These are phyloP conservation scores for Limenitis camilla DNA, from an alignment of 2,888 invertebrate species.

Conservation along the genomic window DNA sequence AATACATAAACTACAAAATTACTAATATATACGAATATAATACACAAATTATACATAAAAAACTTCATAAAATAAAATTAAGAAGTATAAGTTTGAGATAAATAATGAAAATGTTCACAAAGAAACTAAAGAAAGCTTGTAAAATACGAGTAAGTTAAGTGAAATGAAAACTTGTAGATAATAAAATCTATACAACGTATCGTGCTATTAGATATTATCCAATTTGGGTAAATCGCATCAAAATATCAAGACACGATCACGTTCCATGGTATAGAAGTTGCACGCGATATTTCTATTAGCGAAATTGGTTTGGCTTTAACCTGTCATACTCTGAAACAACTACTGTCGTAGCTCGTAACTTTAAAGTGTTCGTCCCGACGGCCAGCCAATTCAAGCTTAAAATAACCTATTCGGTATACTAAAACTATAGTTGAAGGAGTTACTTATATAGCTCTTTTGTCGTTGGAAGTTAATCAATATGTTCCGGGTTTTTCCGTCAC, in stretches of 20 bases:
- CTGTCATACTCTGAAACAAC: constrained; percentile 2
- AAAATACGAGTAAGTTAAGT: neutral
- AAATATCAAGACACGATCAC: neutral
- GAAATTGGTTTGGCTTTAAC: constrained; percentile 1
- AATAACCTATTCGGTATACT: neutral
- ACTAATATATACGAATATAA: no score
- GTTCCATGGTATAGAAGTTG: neutral
- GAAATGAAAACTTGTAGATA: neutral
- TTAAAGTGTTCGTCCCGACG: constrained; percentile 4
- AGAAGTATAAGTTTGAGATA: no score
- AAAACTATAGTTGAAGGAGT: no score
- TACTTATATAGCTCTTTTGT: no score
- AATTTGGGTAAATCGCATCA: neutral
- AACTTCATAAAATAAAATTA: no score
- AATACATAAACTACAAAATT: no score
- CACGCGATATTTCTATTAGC: constrained; percentile 9
- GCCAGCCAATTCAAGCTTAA: neutral
- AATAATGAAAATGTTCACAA: no score
- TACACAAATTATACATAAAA: no score
- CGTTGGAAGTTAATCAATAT: no score
- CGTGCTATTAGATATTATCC: neutral
- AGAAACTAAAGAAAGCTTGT: no score
- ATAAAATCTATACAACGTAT: no score
- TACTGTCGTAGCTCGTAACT: constrained; percentile 8
- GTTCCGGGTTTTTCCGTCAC: no score